Evolutionary conservation across 2,888 invertebrate species (phyloP).

Genomic region (Nemurella pictetii): DNA sequence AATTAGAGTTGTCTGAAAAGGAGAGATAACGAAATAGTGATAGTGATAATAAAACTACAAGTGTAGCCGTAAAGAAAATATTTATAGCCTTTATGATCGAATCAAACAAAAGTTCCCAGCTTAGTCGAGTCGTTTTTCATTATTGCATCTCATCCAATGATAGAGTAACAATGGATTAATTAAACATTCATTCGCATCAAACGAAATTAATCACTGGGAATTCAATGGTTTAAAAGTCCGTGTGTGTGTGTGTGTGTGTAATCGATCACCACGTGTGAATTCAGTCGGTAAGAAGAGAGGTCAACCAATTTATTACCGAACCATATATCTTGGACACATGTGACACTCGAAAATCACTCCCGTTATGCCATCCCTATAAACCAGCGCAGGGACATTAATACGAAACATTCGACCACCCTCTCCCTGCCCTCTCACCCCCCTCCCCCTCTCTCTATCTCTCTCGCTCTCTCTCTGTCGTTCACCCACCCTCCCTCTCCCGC

Average conservation of each 20-base stretch:
- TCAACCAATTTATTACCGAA: not conserved
- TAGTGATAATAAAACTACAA: too few species aligned
- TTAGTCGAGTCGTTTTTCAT: too few species aligned
- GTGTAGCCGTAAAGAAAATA: too few species aligned
- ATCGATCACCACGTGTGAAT: not conserved
- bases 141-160: not conserved
- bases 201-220: not conserved
- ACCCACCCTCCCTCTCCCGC: not conserved
- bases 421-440: not conserved
- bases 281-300: not conserved
- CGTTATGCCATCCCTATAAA: not conserved
- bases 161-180: not conserved
- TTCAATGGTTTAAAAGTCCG: not conserved
- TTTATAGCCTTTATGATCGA: too few species aligned
- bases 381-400: not conserved
- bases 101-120: too few species aligned
- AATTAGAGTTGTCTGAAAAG: too few species aligned
- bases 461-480: not conserved
- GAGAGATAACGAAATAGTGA: too few species aligned
- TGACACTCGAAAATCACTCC: not conserved
- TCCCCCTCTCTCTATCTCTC: not conserved
- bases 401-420: not conserved
- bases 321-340: not conserved
- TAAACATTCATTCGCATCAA: not conserved
- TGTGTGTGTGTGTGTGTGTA: not conserved